Base-by-base conservation (phyloP, 2,888 invertebrate genomes). In the Magallana nippona region DNA sequence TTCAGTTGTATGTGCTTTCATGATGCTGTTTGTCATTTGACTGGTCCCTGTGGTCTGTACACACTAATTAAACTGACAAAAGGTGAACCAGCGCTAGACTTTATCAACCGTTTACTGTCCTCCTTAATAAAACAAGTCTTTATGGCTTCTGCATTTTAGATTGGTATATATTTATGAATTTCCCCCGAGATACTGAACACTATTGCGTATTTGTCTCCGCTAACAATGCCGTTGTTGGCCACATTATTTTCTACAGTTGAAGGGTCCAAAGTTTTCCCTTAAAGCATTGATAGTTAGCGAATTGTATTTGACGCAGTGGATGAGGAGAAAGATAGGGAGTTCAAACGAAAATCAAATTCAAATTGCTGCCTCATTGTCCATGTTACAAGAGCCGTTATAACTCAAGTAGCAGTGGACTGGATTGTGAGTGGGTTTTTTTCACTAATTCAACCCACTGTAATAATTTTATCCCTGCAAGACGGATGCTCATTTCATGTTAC, bases 131-230 rank as follows among this genome's bases (percentile, higher is more conserved):
- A 71, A 22, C 27, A 27, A 27, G 3, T 71, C 71, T 22, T 71
- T 71, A 71, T 27, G 22, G 32, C 71, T 13, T 71, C 15, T 10
- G 5, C 27, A 71, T 71, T 71, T 71, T 22, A 71, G 71, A 71
- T 27, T 44, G 44, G 13, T 71, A 71, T 71, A 27, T 71, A 71
- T 71, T 63, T 27, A 15, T 71, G 32, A 71, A 71, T 71, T 71
- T 71, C 71, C 71, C 71, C 15, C 22, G 71, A 71, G 71, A 71
- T 71, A 27, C 27, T 71, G 10, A 71, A 27, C 11, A 71, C 22
- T 27, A 71, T 71, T 71, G 32, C 71, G 15, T 32, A 71, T 32
- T 71, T 32, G 22, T 32, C 27, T 71, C 71, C 32, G 5, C 11
- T 71, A 15, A 15, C 27, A 15, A 71, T 27, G 71, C 71, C 13